Conservation (phyloP, 1,140 invertebrate species). For the Elymnias hypermnestra region DNA sequence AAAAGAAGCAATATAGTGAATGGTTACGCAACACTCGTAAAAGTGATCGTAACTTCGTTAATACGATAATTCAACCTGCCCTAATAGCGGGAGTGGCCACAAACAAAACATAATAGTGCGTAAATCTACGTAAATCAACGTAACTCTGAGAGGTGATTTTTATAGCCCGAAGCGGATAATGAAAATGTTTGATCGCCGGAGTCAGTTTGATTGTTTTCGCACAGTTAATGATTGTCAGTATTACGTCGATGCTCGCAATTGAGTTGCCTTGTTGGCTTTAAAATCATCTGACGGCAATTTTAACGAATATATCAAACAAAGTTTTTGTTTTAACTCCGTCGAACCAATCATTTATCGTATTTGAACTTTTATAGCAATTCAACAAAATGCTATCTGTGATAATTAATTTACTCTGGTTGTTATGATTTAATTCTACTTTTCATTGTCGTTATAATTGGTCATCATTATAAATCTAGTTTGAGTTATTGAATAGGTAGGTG, state of each 20-base stretch:
- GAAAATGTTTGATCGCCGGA: constrained; percentile 61
- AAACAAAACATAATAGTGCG: constrained; percentile 40
- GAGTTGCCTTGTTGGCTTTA: constrained; percentile 32
- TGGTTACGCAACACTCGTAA: constrained; percentile 19
- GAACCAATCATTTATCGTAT: constrained; percentile 17
- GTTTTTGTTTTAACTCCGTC: constrained; percentile 18
- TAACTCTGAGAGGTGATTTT: constrained; percentile 42
- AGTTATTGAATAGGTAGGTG: too few species aligned
- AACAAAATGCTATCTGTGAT: background rate
- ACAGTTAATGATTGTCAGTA: constrained; percentile 43
- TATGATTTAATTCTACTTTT: background rate
- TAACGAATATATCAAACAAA: constrained; percentile 24
- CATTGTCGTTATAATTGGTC: too few species aligned
- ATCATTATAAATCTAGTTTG: too few species aligned
- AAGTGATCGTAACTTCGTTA: constrained; percentile 25
- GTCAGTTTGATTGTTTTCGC: constrained; percentile 55
- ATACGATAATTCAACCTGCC: constrained; percentile 39
- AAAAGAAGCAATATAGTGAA: constrained; percentile 8
- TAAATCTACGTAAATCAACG: constrained; percentile 19
- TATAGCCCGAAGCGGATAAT: constrained; percentile 36
- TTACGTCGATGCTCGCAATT: constrained; percentile 30
- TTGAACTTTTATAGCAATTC: constrained; percentile 8
- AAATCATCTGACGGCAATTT: constrained; percentile 29
- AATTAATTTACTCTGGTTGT: background rate
- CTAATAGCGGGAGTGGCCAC: constrained; percentile 34